Base-by-base conservation (phyloP, 2,797 vertebrate genomes). In the Etheostoma nigrum region DNA sequence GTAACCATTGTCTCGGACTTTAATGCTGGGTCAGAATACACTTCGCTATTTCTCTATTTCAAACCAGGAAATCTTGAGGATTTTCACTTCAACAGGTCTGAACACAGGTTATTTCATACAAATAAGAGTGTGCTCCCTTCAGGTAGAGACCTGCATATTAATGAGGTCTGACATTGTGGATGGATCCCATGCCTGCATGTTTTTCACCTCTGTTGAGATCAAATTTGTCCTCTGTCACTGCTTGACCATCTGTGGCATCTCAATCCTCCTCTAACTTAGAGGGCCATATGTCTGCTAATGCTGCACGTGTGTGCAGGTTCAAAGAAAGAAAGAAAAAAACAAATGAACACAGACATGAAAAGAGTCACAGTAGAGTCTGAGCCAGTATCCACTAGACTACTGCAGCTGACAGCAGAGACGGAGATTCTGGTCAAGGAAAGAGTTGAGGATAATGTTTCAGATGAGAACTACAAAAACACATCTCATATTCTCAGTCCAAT, bases 71-170 rank as follows among this genome's bases (percentile, higher is more conserved):
- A 47, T 72, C 57, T 60, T 70, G 18, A 13, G 60, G 16, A 72
- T 68, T 67, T 76, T 42, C 47, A 48, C 52, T 13, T 66, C 47
- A 64, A 47, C 58, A 78, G 49, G 47, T 83, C 47, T 23, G 6
- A 25, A 64, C 4, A 18, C 13, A 9, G 65, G 72, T 81, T 75
- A 71, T 81, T 81, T 78, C 36, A 73, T 40, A 62, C 54, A 65
- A 71, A 76, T 45, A 60, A 60, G 51, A 62, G 57, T 74, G 70
- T 67, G 19, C 42, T 78, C 36, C 80, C 68, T 80, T 69, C 63
- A 85, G 75, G 72, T 62, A 67, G 30, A 72, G 14, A 76, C 54
- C 60, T 62, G 62, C 40, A 57, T 67, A 84, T 78, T 79, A 80
- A 80, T 85, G 65, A 81, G 49, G 67, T 70, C 27, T 58, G 55